Conservation (phyloP, 92 coral and sea anemone species). For the Porites cylindrica region DNA sequence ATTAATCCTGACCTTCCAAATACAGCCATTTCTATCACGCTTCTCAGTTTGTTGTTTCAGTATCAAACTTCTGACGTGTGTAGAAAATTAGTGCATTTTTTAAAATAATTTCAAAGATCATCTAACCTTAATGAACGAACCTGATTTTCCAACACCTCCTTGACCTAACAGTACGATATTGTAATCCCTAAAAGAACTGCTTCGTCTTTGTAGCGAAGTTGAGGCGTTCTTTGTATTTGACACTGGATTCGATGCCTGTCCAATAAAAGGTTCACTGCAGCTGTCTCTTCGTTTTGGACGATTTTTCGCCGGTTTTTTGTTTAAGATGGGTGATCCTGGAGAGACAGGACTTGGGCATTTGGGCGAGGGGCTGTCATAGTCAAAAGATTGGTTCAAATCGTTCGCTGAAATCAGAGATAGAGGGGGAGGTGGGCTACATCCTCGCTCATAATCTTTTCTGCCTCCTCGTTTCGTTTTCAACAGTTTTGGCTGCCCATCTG, state of each 20-base stretch:
- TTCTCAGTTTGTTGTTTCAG: neutral
- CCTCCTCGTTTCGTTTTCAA: slow-evolving; percentile 27
- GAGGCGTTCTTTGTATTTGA: slow-evolving; percentile 46
- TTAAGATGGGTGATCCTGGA: slow-evolving; percentile 45
- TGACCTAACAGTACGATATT: slow-evolving; percentile 87
- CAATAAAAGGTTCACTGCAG: slow-evolving; percentile 38
- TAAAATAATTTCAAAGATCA: neutral
- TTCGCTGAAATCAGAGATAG: neutral
- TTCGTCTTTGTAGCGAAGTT: slow-evolving; percentile 41
- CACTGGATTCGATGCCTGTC: slow-evolving; percentile 38
- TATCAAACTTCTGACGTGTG: neutral
- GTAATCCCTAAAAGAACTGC: slow-evolving; percentile 77
- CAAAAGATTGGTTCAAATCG: neutral
- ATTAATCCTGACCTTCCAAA: neutral
- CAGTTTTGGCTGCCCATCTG: slow-evolving; percentile 28
- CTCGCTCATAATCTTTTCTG: slow-evolving; percentile 41
- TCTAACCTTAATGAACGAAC: slow-evolving; percentile 41
- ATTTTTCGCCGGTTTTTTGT: slow-evolving; percentile 37
- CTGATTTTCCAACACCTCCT: slow-evolving; percentile 94
- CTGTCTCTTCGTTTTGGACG: slow-evolving; percentile 66
- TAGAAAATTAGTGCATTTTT: neutral
- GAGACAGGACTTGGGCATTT: slow-evolving; percentile 38
- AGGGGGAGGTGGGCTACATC: slow-evolving; percentile 33
- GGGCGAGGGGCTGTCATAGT: slow-evolving; percentile 39
- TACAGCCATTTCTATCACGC: neutral